Conservation (phyloP, 92 coral and sea anemone species). For the Pocillopora grandis region DNA sequence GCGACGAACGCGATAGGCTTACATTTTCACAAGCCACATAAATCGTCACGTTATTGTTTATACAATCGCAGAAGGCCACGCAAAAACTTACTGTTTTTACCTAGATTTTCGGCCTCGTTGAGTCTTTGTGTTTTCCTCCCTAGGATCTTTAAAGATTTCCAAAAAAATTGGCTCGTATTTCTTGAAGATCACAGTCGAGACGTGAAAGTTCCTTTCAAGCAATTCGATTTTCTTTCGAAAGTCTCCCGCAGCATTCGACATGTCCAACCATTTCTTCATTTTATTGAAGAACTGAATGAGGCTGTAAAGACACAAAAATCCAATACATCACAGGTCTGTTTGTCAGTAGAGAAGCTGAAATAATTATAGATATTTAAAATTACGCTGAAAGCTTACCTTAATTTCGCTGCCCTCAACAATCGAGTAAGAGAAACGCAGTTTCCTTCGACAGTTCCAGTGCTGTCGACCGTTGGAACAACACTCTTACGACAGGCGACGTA, state of each 20-base stretch:
- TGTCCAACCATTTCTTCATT: constrained; percentile 99
- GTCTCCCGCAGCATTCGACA: constrained; percentile 89
- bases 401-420: constrained; percentile 84
- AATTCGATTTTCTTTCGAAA: constrained; percentile 94
- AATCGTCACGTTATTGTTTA: constrained; percentile 59
- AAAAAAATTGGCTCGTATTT: constrained; percentile 91
- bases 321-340: constrained; percentile 13
- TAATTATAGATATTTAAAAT: not conserved
- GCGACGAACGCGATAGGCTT: not conserved
- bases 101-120: constrained; percentile 93
- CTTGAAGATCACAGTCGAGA: constrained; percentile 95
- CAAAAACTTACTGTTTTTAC: constrained; percentile 50
- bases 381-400: constrained; percentile 68
- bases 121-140: constrained; percentile 71
- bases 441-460: constrained; percentile 85
- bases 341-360: constrained; percentile 12
- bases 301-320: constrained; percentile 53
- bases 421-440: constrained; percentile 96
- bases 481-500: constrained; percentile 94
- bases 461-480: constrained; percentile 93
- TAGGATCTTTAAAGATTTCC: constrained; percentile 87
- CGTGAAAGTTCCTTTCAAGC: constrained; percentile 93
- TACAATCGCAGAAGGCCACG: constrained; percentile 23
- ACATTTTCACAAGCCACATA: constrained; percentile 14
- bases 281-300: constrained; percentile 95